These are phyloP conservation scores for Lamellibrachia luymesi DNA, from an alignment of 1,140 invertebrate genomes.

Conservation along the genomic window DNA sequence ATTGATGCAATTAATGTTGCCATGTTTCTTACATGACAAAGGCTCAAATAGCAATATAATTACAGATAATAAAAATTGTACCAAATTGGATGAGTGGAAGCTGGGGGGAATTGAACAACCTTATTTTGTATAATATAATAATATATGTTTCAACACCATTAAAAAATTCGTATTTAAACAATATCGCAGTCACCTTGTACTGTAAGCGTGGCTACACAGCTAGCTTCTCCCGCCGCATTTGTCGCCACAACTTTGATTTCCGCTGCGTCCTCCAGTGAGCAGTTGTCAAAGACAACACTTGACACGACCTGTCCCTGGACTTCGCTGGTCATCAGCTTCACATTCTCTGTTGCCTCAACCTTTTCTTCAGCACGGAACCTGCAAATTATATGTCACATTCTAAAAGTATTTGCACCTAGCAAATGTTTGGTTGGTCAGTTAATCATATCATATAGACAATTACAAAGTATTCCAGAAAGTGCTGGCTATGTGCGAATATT, in stretches of 20 bases:
- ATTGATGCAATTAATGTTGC: neutral
- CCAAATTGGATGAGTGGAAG: slow-evolving; percentile 32
- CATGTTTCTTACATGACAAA: neutral
- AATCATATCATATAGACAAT: neutral
- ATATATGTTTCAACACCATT: slow-evolving; percentile 45
- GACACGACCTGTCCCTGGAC: slow-evolving; percentile 44
- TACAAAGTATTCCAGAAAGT: neutral
- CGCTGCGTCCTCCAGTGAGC: slow-evolving; percentile 78
- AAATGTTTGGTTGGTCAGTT: neutral
- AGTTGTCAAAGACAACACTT: slow-evolving; percentile 70
- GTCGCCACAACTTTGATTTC: slow-evolving; percentile 80
- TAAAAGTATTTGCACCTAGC: neutral
- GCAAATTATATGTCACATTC: neutral
- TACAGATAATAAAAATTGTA: neutral
- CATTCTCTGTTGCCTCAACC: slow-evolving; percentile 8
- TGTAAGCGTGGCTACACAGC: slow-evolving; percentile 48
- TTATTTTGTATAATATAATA: slow-evolving; percentile 55
- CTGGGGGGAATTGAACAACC: slow-evolving; percentile 49
- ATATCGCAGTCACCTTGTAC: slow-evolving; percentile 49
- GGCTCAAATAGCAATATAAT: neutral
- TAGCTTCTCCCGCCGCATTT: slow-evolving; percentile 82
- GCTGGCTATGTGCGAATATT: neutral
- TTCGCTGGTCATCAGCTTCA: slow-evolving; percentile 10
- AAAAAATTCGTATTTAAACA: slow-evolving; percentile 50
- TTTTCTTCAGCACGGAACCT: slow-evolving; percentile 25